These are phyloP conservation scores for Aplidium turbinatum DNA, from an alignment of 23 tunicate genomes.

Conservation along the genomic window DNA sequence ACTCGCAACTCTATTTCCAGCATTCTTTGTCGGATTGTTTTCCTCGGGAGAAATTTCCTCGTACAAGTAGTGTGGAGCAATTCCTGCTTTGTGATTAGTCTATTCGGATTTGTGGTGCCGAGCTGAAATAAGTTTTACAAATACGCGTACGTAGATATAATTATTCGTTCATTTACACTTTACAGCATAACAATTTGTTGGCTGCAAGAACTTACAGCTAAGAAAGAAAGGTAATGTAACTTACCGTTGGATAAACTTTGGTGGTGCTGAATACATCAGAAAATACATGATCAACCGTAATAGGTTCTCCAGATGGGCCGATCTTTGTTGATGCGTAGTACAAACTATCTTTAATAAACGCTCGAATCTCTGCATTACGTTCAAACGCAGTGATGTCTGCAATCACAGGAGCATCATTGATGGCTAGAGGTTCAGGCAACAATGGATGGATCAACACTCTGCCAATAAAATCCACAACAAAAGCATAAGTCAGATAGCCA, in stretches of 20 bases:
- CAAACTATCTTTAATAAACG: constrained; percentile 25
- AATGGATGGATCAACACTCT: constrained; percentile 78
- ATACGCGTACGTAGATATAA: no score
- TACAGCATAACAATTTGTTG: neutral
- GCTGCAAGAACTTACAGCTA: neutral
- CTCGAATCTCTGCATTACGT: constrained; percentile 26
- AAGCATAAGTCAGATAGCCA: constrained; percentile 55
- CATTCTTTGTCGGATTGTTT: no score
- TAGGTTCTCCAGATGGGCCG: constrained; percentile 10
- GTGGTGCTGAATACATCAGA: constrained; percentile 14
- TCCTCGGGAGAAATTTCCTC: no score
- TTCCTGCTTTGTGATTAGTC: no score
- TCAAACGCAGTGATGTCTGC: constrained; percentile 65
- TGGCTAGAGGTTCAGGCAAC: constrained; percentile 53
- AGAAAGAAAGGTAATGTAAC: no score
- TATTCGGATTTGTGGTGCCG: neutral
- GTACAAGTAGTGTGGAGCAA: no score
- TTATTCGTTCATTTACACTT: no score
- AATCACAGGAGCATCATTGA: constrained; percentile 60
- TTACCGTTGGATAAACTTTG: constrained; percentile 40
- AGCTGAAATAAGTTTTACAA: no score
- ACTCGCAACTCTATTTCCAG: no score
- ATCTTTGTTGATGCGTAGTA: neutral
- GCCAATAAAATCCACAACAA: constrained; percentile 50
- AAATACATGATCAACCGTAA: neutral